These are phyloP conservation scores for Bellardia pandia DNA, from an alignment of 2,888 invertebrate genomes.

Conservation along the genomic window DNA sequence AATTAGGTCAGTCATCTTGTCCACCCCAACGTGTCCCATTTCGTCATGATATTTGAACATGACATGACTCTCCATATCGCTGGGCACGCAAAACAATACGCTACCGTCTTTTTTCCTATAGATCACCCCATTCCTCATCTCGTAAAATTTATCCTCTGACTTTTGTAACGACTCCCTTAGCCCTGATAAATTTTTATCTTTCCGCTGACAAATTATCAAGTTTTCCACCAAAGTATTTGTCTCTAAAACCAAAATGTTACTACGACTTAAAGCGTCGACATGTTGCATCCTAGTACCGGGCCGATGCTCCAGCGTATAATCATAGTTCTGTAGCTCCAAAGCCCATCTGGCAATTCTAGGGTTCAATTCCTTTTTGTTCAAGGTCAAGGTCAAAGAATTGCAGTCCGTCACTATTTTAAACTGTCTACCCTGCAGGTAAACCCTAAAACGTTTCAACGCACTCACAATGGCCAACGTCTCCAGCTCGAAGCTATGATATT, in stretches of 20 bases:
- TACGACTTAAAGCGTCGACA: constrained; percentile 65
- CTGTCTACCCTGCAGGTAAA: background rate
- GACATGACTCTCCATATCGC: constrained; percentile 18
- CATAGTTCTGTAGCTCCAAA: constrained; percentile 72
- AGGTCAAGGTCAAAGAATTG: constrained; percentile 62
- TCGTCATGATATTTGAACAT: constrained; percentile 55
- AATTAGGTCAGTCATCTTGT: background rate
- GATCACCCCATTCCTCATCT: background rate
- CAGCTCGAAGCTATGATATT: no score
- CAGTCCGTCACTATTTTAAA: background rate
- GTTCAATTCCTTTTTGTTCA: constrained; percentile 75
- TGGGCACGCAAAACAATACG: constrained; percentile 7
- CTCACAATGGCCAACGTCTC: background rate
- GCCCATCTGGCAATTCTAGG: constrained; percentile 74
- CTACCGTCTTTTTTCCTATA: background rate
- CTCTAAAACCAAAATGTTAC: background rate
- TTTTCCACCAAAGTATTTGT: background rate
- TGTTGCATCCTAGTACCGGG: constrained; percentile 69
- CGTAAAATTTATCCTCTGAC: constrained; percentile 9
- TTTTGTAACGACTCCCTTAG: background rate
- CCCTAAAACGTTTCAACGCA: background rate
- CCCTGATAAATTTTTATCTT: background rate
- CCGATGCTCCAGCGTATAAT: constrained; percentile 67
- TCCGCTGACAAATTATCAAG: background rate
- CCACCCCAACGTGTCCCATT: constrained; percentile 51